Evolutionary conservation across 1,140 invertebrate genomes (phyloP), one percentile per base, ranked within the genome.

Genomic region (Papilio polyxenes): DNA sequence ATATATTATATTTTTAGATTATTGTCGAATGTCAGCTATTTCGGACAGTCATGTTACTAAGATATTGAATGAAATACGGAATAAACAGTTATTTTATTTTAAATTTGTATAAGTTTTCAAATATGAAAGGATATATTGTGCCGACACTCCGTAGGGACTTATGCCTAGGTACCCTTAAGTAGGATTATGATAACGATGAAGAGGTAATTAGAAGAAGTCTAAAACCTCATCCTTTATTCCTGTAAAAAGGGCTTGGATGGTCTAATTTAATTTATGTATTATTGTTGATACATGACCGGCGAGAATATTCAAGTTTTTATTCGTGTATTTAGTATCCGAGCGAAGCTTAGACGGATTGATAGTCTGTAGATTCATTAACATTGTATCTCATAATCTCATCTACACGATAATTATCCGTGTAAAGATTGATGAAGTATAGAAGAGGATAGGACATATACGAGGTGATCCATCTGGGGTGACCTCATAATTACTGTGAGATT

Each of bases 401-500:
- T 69, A 10, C 2, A 13, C 9, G 23, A 20, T 75, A 48, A 75
- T 20, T 49, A 76, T 51, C 44, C 48, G 48, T 51, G 11, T 23
- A 53, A 53, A 75, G 75, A 76, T 76, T 31, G 49, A 53, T 76
- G 49, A 76, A n/a, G 75, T 49, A 23, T 75, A 20, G 40, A 11
- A 76, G n/a, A 15, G 44, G 48, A 76, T n/a, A 31, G 20, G 75
- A 76, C 75, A 49, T 17, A 31, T 31, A 31, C n/a, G 48, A 53
- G 31, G 48, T 53, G 75, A 53, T 76, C 51, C 48, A 76, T 76
- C 23, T 31, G 23, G 75, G 75, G 53, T 76, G 75, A 76, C 48
- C 75, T 76, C 75, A 76, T 76, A 76, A 76, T 76, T 53, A 76
- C 49, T 13, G 20, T 2, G 48, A 49, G 48, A 75, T 75, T 17